These are phyloP conservation scores for Drosophila athabasca DNA, from an alignment of 1,140 invertebrate genomes.

Conservation along the genomic window DNA sequence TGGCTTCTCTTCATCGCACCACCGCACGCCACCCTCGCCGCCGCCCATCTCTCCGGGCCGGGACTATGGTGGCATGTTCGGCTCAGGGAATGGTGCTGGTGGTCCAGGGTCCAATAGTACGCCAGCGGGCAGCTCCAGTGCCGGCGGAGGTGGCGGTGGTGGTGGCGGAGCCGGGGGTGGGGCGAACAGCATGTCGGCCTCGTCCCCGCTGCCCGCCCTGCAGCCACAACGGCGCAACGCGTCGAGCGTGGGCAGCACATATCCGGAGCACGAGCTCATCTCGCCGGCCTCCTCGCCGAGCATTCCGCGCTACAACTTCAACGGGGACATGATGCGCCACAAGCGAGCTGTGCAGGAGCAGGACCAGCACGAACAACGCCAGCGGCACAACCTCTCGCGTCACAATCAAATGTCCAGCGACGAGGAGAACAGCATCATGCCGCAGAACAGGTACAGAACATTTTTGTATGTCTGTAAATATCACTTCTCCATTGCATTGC, in stretches of 20 bases:
- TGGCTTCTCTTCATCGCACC: constrained; percentile 76
- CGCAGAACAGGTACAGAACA: constrained; percentile 73
- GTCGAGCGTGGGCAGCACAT: constrained; percentile 80
- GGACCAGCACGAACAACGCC: constrained; percentile 62
- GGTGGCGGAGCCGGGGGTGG: constrained; percentile 13
- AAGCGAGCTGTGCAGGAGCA: constrained; percentile 75
- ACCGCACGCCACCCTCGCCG: constrained; percentile 79
- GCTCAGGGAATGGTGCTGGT: constrained; percentile 48
- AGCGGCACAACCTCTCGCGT: constrained; percentile 70
- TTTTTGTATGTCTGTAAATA: neutral
- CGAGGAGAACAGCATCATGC: constrained; percentile 83
- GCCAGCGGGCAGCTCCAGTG: constrained; percentile 73
- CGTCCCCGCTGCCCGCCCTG: constrained; percentile 74
- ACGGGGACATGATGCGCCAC: constrained; percentile 79
- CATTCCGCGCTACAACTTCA: constrained; percentile 82
- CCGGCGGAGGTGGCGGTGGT: constrained; percentile 36
- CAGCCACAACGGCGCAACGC: constrained; percentile 76
- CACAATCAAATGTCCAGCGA: constrained; percentile 83
- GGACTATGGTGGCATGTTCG: constrained; percentile 77
- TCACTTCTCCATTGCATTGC: neutral
- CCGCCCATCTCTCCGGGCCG: constrained; percentile 80
- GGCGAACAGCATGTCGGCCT: constrained; percentile 76
- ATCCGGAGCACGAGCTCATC: constrained; percentile 83
- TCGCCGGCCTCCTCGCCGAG: constrained; percentile 83
- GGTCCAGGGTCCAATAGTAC: constrained; percentile 69